A percentile compares a stretch with the other conserved stretches of the same genome.
Conservation (phyloP, 2,888 invertebrate genomes). For the Lucinisca nassula region DNA sequence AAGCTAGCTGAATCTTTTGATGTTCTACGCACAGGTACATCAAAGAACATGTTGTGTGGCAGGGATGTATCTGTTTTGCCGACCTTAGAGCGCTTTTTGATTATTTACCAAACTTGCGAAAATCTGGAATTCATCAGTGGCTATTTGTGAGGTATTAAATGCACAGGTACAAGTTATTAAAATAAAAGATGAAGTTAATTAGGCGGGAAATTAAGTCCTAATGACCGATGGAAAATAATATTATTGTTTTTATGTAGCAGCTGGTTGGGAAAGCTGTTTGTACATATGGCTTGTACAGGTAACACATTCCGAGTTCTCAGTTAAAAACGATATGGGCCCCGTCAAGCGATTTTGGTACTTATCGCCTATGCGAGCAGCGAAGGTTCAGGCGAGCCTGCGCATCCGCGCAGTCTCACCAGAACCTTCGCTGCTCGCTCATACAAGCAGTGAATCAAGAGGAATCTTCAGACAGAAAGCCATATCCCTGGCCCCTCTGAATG, state of each 20-base stretch:
- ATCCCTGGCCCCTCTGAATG: no score
- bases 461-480: no score
- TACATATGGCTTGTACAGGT: no score
- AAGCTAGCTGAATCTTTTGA: conserved; percentile 1
- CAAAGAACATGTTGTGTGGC: conserved; percentile 7
- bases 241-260: neutral
- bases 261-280: neutral
- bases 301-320: no score
- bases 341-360: no score
- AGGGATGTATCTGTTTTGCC: neutral
- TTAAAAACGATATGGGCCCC: no score
- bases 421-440: no score
- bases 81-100: neutral
- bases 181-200: neutral
- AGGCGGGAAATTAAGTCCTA: neutral
- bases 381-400: no score
- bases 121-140: conserved; percentile 9
- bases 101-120: neutral
- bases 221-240: neutral
- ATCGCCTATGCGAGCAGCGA: no score
- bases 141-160: neutral
- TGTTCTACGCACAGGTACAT: neutral
- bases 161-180: neutral
- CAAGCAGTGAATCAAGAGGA: no score
- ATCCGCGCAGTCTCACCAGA: no score